These are phyloP conservation scores for Cebidichthys violaceus DNA, from an alignment of 2,113 vertebrate species.

Conservation along the genomic window DNA sequence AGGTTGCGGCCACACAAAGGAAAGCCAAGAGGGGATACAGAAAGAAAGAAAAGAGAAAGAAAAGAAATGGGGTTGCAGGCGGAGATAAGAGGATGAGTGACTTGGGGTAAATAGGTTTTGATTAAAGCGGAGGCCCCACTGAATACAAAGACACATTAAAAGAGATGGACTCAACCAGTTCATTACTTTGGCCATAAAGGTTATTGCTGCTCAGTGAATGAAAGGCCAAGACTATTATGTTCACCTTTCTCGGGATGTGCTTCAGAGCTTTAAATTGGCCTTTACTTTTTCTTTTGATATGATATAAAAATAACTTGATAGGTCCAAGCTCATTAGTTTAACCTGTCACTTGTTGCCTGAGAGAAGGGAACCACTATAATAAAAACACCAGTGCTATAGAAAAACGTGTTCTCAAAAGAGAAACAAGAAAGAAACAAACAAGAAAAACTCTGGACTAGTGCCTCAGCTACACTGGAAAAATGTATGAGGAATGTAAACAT, in stretches of 20 bases:
- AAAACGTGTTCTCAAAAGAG: background rate
- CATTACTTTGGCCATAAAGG: slow-evolving; percentile 82
- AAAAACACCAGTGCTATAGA: slow-evolving; percentile 27
- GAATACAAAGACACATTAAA: slow-evolving; percentile 80
- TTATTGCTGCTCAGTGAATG: slow-evolving; percentile 79
- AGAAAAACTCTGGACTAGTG: background rate
- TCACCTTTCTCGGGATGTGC: slow-evolving; percentile 76
- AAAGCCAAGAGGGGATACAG: slow-evolving; percentile 57
- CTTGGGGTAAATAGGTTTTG: slow-evolving; percentile 79
- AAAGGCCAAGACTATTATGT: slow-evolving; percentile 80
- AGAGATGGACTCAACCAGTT: slow-evolving; percentile 77
- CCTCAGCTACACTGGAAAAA: background rate
- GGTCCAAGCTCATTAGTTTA: slow-evolving; percentile 75
- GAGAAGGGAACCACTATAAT: slow-evolving; percentile 22
- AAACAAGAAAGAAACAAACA: slow-evolving; percentile 12
- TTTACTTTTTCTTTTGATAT: slow-evolving; percentile 72
- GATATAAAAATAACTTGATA: slow-evolving; percentile 66
- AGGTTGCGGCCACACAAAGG: slow-evolving; percentile 80
- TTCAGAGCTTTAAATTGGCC: slow-evolving; percentile 76
- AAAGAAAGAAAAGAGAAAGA: slow-evolving; percentile 39
- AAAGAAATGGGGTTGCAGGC: slow-evolving; percentile 56
- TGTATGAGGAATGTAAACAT: background rate
- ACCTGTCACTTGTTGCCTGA: slow-evolving; percentile 66
- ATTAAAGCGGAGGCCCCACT: slow-evolving; percentile 71
- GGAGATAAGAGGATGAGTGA: slow-evolving; percentile 81